Base-by-base conservation (phyloP, 1,140 invertebrate species). In the Tribolium castaneum region DNA sequence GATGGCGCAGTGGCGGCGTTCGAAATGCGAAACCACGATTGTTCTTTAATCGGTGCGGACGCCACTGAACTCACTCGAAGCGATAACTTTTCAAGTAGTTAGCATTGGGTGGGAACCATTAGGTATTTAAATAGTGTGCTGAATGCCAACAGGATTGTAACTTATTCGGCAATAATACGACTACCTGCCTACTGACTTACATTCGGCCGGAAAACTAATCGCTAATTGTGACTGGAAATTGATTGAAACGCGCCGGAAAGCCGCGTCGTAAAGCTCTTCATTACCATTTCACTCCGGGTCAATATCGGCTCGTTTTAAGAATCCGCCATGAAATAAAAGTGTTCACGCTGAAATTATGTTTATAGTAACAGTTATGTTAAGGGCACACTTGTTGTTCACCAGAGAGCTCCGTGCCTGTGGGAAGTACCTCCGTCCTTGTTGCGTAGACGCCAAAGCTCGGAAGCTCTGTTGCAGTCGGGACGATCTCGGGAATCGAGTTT, bases 351-450 rank as follows among this genome's bases (percentile, higher is more conserved):
- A 83, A 85, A 86, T 86, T 86, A 86, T 86, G 85, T 86, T 86
- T 86, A 86, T 86, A 85, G 85, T 86, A 84, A 84, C 84, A 84
- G 84, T 86, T 86, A 85, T 83, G 84, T 84, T 84, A 84, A 86
- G 83, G 82, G 84, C 84, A 85, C 85, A 86, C 84, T 86, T 86
- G 85, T 86, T 86, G 85, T 86, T 72, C 81, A 78, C 78, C 75
- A 79, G 78, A 75, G 51, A 78, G 45, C 56, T 70, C 34, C 59
- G 39, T 70, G 72, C 72, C 66, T 78, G 50, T 70, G 77, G 71
- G 59, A 76, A 34, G 34, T 72, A 16, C 25, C 52, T 25, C 22
- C 5, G 34, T 79, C 76, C 75, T 77, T 78, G 70, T 79, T 71
- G 35, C 13, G 52, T 16, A 1, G 14, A 54, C 2, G 45, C 12